Percentiles rank a stretch among this genome's conserved stretches.
phyloP scores from a whole-genome alignment of 2,888 invertebrate genomes.

The Pristionchus entomophagus region DNA sequence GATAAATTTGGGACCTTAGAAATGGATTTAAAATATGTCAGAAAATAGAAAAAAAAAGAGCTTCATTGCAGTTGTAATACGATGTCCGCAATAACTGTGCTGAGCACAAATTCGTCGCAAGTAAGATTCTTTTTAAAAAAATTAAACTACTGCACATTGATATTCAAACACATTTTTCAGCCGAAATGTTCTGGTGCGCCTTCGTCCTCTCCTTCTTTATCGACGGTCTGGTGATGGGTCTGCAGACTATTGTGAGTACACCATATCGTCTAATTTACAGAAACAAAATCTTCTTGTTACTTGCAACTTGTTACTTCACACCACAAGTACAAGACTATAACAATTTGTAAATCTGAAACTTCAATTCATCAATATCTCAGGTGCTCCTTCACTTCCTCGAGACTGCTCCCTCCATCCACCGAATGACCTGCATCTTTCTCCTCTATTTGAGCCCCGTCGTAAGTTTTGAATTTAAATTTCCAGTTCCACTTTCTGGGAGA shows the following conservation, averaged over 20 bases:
- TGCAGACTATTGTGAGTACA: not conserved
- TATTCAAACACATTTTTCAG: not conserved
- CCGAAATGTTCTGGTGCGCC: not conserved
- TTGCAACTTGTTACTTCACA: no score
- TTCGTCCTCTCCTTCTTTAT: not conserved
- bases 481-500: no score
- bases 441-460: not conserved
- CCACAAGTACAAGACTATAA: no score
- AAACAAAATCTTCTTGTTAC: no score
- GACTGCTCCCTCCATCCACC: not conserved
- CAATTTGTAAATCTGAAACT: no score
- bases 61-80: not conserved
- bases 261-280: not conserved
- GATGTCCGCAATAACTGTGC: not conserved
- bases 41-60: no score
- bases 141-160: not conserved
- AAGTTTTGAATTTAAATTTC: no score
- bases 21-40: no score
- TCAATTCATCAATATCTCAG: not conserved
- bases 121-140: not conserved
- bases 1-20: no score
- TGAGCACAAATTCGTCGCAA: not conserved
- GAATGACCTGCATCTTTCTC: not conserved
- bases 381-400: constrained; percentile 1
- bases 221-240: not conserved